A percentile compares a stretch with the other conserved stretches of the same genome.
Evolutionary conservation across 30 jellyfish, hydroid and myxozoan species (phyloP).

Genomic region (Chironex yamaguchii): DNA sequence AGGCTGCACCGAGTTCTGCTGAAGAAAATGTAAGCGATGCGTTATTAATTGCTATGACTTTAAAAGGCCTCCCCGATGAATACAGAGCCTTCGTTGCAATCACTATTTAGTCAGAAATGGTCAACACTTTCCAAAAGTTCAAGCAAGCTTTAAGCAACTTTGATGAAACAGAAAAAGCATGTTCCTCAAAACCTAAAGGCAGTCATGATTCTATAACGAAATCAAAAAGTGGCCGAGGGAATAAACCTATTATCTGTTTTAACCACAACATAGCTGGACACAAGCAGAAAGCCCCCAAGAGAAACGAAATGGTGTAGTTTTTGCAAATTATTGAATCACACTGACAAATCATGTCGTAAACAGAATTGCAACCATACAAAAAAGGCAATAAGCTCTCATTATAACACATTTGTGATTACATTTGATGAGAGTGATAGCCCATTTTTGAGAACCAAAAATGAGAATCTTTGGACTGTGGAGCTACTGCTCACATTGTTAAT

Average conservation of each 20-base stretch:
- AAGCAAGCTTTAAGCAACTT: slow-evolving; percentile 5
- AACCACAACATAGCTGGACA: slow-evolving; percentile 63
- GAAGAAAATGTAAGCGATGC: no score
- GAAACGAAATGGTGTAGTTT: slow-evolving; percentile 57
- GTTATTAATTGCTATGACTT: no score
- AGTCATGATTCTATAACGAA: no score
- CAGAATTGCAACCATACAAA: slow-evolving; percentile 32
- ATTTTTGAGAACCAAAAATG: neutral
- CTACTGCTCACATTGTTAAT: slow-evolving; percentile 59
- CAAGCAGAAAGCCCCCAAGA: no score
- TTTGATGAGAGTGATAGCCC: neutral
- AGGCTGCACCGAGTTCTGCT: no score
- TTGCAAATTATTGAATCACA: slow-evolving; percentile 59
- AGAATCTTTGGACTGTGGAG: slow-evolving; percentile 69
- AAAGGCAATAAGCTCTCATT: neutral
- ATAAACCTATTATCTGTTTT: slow-evolving; percentile 59
- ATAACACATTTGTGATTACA: slow-evolving; percentile 33
- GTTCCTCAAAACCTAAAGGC: no score
- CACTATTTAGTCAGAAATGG: slow-evolving; percentile 8
- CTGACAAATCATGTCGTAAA: slow-evolving; percentile 59
- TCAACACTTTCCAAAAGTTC: neutral
- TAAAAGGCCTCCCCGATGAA: slow-evolving; percentile 7
- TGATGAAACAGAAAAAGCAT: slow-evolving; percentile 3
- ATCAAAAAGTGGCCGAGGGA: no score
- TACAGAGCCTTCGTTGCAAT: slow-evolving; percentile 12